Evolutionary conservation across 2,797 vertebrate species (phyloP).

Genomic region (Babyrousa celebensis): DNA sequence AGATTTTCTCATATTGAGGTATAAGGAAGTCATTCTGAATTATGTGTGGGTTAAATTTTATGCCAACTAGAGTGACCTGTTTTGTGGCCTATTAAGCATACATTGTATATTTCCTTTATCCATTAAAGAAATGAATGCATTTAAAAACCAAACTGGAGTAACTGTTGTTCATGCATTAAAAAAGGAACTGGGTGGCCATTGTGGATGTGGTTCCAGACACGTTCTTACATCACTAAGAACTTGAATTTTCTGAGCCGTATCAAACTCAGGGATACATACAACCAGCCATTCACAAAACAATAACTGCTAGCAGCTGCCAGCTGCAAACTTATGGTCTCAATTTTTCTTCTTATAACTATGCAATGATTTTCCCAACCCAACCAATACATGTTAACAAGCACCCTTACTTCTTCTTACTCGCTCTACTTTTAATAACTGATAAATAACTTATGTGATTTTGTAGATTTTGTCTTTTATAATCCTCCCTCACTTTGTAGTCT

Average conservation of each 20-base stretch:
- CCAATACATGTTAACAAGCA: not conserved
- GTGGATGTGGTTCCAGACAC: not conserved
- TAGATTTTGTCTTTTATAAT: not conserved
- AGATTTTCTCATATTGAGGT: too few relatives aligned
- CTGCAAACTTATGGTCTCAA: not conserved
- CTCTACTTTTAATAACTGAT: not conserved
- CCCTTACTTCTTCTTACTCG: not conserved
- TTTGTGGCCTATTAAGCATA: not conserved
- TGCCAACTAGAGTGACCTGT: not conserved
- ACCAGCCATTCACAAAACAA: not conserved
- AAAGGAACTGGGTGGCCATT: not conserved
- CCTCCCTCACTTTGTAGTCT: not conserved
- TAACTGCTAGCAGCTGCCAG: not conserved
- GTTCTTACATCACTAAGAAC: not conserved
- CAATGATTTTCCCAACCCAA: not conserved
- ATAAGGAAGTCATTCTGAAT: too few relatives aligned
- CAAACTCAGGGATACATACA: not conserved
- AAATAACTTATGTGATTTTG: not conserved
- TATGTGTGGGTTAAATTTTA: not conserved
- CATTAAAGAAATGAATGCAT: not conserved
- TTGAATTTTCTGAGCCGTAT: not conserved
- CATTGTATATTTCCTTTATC: not conserved
- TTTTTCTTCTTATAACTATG: not conserved
- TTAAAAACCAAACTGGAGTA: not conserved
- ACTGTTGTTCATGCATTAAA: not conserved